Conservation (phyloP, 2,888 invertebrate genomes). For the Ophion ventricosus region DNA sequence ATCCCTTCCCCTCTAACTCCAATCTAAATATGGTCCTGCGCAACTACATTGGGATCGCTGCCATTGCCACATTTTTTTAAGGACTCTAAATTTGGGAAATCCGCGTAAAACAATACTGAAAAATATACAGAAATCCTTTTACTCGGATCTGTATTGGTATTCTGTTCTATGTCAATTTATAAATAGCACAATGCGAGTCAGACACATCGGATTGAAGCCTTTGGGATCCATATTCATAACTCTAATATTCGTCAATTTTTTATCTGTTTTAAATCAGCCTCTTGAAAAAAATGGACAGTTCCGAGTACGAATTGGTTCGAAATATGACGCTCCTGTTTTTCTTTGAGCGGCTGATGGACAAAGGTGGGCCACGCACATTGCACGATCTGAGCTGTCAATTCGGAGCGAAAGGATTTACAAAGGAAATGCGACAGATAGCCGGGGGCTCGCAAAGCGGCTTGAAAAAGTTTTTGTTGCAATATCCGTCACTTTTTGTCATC, state of each 20-base stretch:
- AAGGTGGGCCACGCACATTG: conserved; percentile 96
- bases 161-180: not conserved
- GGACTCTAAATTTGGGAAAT: no score
- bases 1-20: no score
- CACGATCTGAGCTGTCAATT: conserved; percentile 99
- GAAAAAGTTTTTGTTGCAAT: conserved; percentile 97
- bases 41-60: no score
- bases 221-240: not conserved
- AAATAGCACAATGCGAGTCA: not conserved
- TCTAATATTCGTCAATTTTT: not conserved
- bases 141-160: not conserved
- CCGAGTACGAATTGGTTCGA: conserved; percentile 96
- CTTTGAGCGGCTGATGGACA: conserved; percentile 98
- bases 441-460: conserved; percentile 98
- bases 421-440: conserved; percentile 98
- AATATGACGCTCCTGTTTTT: conserved; percentile 99
- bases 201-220: not conserved
- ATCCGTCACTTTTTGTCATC: conserved; percentile 97
- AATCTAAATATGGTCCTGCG: no score
- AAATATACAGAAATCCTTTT: no score
- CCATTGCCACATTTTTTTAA: no score
- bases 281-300: conserved; percentile 90
- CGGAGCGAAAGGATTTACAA: conserved; percentile 99
- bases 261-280: not conserved
- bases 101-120: no score